phyloP scores from a whole-genome alignment of 2,888 invertebrate genomes.

The Esperia sulphurella region DNA sequence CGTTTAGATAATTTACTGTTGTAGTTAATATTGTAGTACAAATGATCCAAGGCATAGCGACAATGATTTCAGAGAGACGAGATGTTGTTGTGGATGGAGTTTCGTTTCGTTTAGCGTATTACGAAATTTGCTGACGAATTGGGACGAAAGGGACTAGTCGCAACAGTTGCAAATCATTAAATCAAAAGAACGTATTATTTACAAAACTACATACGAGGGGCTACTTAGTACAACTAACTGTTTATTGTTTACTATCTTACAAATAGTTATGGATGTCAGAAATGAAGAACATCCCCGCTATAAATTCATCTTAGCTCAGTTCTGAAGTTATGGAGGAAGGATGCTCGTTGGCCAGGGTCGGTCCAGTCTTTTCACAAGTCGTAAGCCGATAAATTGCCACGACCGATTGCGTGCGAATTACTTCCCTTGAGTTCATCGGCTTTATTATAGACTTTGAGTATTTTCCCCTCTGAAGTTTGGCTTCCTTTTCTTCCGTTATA shows the following conservation, averaged over 20 bases:
- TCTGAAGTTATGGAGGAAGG: conserved; percentile 32
- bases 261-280: background rate
- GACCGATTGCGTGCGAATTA: conserved; percentile 54
- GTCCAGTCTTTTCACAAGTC: conserved; percentile 42
- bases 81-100: too few species aligned
- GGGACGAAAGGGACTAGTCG: too few species aligned
- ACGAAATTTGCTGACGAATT: too few species aligned
- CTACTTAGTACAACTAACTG: too few species aligned
- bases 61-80: too few species aligned
- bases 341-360: conserved; percentile 33
- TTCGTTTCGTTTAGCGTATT: too few species aligned
- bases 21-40: too few species aligned
- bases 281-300: background rate
- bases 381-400: conserved; percentile 52
- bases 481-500: background rate
- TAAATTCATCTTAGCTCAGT: conserved; percentile 14
- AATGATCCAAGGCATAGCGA: too few species aligned
- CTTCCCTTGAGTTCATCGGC: conserved; percentile 43
- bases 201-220: too few species aligned
- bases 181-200: too few species aligned
- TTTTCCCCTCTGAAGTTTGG: background rate
- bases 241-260: background rate
- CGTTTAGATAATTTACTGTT: too few species aligned
- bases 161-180: too few species aligned
- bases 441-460: conserved; percentile 20